Evolutionary conservation across 2,888 invertebrate species (phyloP), one percentile per base, ranked within the genome.

Genomic region (Temnothorax unifasciatus): DNA sequence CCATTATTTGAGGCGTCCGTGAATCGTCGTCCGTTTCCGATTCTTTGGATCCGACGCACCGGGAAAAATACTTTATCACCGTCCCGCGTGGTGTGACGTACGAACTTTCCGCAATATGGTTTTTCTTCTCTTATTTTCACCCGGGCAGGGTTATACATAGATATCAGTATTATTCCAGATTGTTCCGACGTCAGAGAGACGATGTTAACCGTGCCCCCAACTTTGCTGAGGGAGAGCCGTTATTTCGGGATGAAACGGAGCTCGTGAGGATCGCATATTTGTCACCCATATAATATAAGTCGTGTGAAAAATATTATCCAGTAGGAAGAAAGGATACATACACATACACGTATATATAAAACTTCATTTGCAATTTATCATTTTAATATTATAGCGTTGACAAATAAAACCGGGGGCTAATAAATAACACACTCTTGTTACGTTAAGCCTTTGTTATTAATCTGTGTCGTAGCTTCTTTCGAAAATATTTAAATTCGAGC

Each of bases 1-100:
- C 74, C 85, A 84, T 86, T 88, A 88, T 88, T 85, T 71, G 64
- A 69, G 59, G 52, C 41, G 38, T 73, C 29, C 63, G 44, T 66
- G 71, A 74, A 61, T 47, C 61, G 21, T 21, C 54, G 25, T 57
- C 38, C 34, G 52, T 71, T 71, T 52, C 34, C 38, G 18, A 71
- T 71, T 54, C 52, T 71, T 38, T 15, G 50, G n/a, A 76, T 44
- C 63, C 9, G 52, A 34, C 47, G 57, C 21, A 64, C 21, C 21
- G 38, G 21, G 50, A 77, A 50, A 85, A 83, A 83, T 77, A 77
- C 54, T 83, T 83, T 85, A 76, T 83, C 83, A 83, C 50, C 34
- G 57, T 69, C 54, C 52, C 6, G 5, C 54, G 8, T 25, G 38
- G 34, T 54, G 76, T 83, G 77, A 77, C 64, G 76, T 76, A 71